Base-by-base conservation (phyloP, 2,113 vertebrate species). In the Suncus etruscus region DNA sequence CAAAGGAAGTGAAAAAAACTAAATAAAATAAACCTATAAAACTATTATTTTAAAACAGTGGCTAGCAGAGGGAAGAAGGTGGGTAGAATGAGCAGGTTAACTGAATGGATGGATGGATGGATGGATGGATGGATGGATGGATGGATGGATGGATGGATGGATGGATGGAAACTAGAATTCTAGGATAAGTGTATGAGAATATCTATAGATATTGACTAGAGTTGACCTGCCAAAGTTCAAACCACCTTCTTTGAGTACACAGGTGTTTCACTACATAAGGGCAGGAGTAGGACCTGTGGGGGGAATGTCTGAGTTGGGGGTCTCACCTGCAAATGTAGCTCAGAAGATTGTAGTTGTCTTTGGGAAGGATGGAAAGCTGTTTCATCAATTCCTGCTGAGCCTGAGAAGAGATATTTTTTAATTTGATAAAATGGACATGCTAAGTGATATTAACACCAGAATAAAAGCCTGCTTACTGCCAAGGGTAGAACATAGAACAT, bases 311-410 rank as follows among this genome's bases (percentile, higher is more conserved):
- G 24, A 11, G 10, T 51, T 58, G 39, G 58, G 61, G 32, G 14
- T 94, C 97, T 96, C 97, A 99, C 99, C 99, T 98, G 98, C 99
- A 99, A 88, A 98, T 97, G 69, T 99, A 99, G 96, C 99, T 98
- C 86, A 99, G 98, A 14, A 99, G 99, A 96, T 98, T 99, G 96
- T 99, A 99, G 97, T 99, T 99, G 68, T 97, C 96, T 92, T 94
- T 98, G 74, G 99, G 99, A 29, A 99, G 98, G 61, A 98, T 97
- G 29, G 98, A 94, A 16, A 99, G 98, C 93, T 99, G 99, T 92
- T 98, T 98, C 93, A 98, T 96, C 92, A 99, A 91, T 16, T 98
- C 98, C 87, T 97, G 97, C 72, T 97, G 98, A 77, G 98, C 98
- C 99, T 99, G 83, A 68, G 76, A 3, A 94, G 63, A 93, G 94